Evolutionary conservation across 2,888 invertebrate species (phyloP).

Genomic region (Noctua janthina): DNA sequence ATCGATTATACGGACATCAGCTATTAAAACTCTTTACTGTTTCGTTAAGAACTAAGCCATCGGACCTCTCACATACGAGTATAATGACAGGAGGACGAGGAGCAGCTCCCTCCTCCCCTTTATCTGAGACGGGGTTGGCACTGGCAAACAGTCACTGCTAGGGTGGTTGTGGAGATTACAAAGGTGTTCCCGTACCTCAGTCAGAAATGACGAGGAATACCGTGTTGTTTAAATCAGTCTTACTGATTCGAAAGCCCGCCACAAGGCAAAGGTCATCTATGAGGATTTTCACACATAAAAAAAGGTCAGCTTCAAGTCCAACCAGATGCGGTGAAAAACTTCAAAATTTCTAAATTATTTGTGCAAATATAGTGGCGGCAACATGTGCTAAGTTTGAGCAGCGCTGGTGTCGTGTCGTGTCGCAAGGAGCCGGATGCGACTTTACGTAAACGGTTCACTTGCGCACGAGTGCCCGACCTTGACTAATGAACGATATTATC

Average conservation of each 20-base stretch:
- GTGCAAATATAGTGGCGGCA: constrained; percentile 4
- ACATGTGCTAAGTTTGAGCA: constrained; percentile 48
- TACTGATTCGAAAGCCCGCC: background rate
- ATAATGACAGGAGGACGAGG: background rate
- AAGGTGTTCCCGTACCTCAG: background rate
- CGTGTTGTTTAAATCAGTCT: background rate
- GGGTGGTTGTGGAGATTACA: background rate
- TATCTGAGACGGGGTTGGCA: background rate
- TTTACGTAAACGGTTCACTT: constrained; percentile 59
- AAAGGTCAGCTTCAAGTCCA: background rate
- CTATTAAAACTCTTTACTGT: background rate
- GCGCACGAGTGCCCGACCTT: constrained; percentile 53
- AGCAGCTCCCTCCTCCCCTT: background rate
- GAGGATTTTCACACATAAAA: background rate
- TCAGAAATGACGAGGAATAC: background rate
- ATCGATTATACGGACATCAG: background rate
- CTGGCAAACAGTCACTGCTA: background rate
- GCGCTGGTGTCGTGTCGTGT: constrained; percentile 15
- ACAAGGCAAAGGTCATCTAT: background rate
- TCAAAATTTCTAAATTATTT: constrained; percentile 1
- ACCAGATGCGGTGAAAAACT: background rate
- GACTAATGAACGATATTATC: constrained; percentile 55
- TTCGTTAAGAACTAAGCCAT: background rate
- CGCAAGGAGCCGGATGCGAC: constrained; percentile 58
- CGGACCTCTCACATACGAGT: background rate